A percentile compares a stretch with the other conserved stretches of the same genome.
phyloP scores from a whole-genome alignment of 2,797 vertebrate genomes.

The Myiothlypis coronata region DNA sequence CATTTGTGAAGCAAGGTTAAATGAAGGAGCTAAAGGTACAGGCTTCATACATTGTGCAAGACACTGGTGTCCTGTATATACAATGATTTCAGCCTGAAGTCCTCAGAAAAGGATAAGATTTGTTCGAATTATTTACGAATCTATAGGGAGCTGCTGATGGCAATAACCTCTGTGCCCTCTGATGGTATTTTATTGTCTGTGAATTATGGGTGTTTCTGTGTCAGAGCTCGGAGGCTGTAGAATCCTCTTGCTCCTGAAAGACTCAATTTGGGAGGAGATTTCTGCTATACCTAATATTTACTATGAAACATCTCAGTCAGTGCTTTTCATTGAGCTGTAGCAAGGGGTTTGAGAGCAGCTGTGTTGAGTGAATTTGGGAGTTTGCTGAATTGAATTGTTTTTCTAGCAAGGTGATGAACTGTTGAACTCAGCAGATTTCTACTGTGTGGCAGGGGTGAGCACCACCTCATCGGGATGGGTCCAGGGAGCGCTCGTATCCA shows the following conservation, averaged over 20 bases:
- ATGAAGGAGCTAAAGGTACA: not conserved
- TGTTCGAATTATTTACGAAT: conserved; percentile 25
- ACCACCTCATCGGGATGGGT: accelerated
- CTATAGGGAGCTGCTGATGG: not conserved
- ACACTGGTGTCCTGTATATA: not conserved
- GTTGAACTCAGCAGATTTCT: not conserved
- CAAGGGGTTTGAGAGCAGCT: conserved; percentile 16
- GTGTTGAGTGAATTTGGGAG: conserved; percentile 2
- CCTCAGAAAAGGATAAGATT: not conserved
- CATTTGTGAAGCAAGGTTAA: conserved; percentile 28
- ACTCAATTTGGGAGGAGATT: not conserved
- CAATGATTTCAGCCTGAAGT: not conserved
- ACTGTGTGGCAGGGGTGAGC: not conserved
- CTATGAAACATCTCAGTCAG: conserved; percentile 21
- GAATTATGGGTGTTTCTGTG: conserved; percentile 23
- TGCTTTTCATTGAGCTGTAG: conserved; percentile 28
- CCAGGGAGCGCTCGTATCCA: not conserved
- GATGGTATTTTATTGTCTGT: conserved; percentile 32
- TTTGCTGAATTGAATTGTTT: conserved; percentile 46
- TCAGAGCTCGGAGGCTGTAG: not conserved
- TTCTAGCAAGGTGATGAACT: conserved; percentile 28
- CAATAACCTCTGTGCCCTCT: conserved; percentile 24
- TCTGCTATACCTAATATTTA: conserved; percentile 26
- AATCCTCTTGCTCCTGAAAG: conserved; percentile 13
- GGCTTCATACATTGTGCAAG: not conserved